A percentile compares a stretch with the other conserved stretches of the same genome.
Conservation (phyloP, 2,113 vertebrate species). For the Clarias gariepinus region DNA sequence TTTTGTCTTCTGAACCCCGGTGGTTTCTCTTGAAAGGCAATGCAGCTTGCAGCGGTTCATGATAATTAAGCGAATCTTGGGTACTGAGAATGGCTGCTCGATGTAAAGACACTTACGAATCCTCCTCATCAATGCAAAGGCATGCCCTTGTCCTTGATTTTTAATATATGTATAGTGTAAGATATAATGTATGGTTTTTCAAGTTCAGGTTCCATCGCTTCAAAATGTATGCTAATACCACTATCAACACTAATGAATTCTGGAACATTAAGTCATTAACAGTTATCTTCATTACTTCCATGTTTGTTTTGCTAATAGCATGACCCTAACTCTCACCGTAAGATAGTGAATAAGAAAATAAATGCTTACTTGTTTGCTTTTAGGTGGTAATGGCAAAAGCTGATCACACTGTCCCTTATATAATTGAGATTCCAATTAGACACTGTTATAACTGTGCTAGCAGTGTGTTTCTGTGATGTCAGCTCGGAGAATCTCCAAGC, state of each 20-base stretch:
- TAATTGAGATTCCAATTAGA: not conserved
- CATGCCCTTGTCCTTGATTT: not conserved
- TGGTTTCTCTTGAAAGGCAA: constrained; percentile 29
- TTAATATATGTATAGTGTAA: not conserved
- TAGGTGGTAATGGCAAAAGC: not conserved
- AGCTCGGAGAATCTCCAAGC: not conserved
- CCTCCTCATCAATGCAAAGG: not conserved
- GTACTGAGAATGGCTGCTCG: constrained; percentile 21
- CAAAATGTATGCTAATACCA: not conserved
- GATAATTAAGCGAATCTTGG: constrained; percentile 33
- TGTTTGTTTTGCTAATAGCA: not conserved
- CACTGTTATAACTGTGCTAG: not conserved
- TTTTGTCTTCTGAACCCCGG: constrained; percentile 33
- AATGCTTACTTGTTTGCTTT: not conserved
- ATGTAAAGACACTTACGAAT: not conserved
- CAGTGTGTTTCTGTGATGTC: not conserved
- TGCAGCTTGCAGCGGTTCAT: constrained; percentile 47
- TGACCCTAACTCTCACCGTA: not conserved
- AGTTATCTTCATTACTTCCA: not conserved
- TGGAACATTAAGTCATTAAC: not conserved
- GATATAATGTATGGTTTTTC: not conserved
- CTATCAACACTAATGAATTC: not conserved
- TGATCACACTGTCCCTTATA: not conserved
- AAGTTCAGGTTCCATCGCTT: not conserved
- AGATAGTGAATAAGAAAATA: not conserved